Conservation (phyloP, 2,113 vertebrate genomes). For the Vidua macroura region DNA sequence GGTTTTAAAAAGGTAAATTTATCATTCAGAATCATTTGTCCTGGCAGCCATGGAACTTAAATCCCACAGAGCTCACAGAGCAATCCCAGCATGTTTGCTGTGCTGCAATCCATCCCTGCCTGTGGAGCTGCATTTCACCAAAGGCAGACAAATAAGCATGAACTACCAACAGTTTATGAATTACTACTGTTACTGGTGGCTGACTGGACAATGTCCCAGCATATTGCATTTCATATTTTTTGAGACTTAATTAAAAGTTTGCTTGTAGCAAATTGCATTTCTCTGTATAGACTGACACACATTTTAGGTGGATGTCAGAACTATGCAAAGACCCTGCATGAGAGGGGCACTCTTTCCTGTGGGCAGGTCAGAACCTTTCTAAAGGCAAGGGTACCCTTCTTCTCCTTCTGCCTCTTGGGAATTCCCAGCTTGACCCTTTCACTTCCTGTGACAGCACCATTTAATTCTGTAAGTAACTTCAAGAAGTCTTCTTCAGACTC, state of each 20-base stretch:
- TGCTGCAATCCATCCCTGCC: background rate
- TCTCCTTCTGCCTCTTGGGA: background rate
- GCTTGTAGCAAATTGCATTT: background rate
- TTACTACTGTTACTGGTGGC: background rate
- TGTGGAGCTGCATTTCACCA: background rate
- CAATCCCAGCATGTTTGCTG: background rate
- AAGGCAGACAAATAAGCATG: background rate
- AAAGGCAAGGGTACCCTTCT: background rate
- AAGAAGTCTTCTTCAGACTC: background rate
- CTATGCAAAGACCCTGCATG: background rate
- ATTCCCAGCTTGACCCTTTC: background rate
- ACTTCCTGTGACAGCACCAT: background rate
- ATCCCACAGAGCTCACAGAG: background rate
- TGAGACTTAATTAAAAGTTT: background rate
- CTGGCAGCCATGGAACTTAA: background rate
- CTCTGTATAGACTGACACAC: fast-evolving
- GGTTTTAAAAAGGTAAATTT: background rate
- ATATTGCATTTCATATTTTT: background rate
- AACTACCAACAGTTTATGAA: background rate
- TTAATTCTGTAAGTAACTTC: background rate
- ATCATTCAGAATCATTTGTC: background rate
- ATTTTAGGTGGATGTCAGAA: background rate
- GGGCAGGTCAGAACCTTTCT: background rate
- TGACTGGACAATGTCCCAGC: background rate
- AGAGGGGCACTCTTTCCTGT: background rate